Evolutionary conservation across 2,113 vertebrate genomes (phyloP).

Genomic region (Amia ocellicauda): DNA sequence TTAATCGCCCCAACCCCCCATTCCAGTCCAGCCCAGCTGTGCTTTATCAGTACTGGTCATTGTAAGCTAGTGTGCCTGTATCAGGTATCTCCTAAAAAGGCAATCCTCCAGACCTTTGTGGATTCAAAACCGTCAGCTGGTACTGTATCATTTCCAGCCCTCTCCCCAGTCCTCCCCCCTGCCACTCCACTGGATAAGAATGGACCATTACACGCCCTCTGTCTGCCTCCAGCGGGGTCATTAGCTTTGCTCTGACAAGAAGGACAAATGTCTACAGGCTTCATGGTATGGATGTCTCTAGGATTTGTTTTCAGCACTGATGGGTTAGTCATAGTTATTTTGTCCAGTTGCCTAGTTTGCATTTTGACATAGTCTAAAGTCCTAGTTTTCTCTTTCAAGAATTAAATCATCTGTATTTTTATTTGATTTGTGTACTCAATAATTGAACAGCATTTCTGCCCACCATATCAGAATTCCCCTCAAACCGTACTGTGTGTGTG

Average conservation of each 20-base stretch:
- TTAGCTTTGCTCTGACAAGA: neutral
- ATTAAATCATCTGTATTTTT: too few species aligned
- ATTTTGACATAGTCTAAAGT: too few species aligned
- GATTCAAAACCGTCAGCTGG: slow-evolving; percentile 62
- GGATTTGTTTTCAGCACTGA: too few species aligned
- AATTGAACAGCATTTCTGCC: too few species aligned
- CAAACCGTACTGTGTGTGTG: too few species aligned
- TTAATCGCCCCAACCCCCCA: neutral
- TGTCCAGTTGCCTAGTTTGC: too few species aligned
- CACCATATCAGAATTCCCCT: too few species aligned
- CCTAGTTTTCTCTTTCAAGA: too few species aligned
- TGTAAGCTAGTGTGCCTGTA: slow-evolving; percentile 50
- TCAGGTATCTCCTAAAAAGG: slow-evolving; percentile 76
- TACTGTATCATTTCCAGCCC: slow-evolving; percentile 27
- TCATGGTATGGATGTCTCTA: too few species aligned
- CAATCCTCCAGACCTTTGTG: slow-evolving; percentile 63
- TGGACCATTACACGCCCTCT: slow-evolving; percentile 31
- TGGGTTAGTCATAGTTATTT: too few species aligned
- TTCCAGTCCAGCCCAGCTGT: neutral
- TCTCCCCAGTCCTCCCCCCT: slow-evolving; percentile 32
- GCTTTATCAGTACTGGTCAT: slow-evolving; percentile 52
- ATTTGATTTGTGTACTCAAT: too few species aligned
- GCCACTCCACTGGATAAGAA: slow-evolving; percentile 34
- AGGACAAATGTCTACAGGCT: too few species aligned
- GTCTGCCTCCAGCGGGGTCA: neutral